A percentile compares a stretch with the other conserved stretches of the same genome.
Conservation (phyloP, 2,113 vertebrate genomes). For the Burhinus bistriatus region DNA sequence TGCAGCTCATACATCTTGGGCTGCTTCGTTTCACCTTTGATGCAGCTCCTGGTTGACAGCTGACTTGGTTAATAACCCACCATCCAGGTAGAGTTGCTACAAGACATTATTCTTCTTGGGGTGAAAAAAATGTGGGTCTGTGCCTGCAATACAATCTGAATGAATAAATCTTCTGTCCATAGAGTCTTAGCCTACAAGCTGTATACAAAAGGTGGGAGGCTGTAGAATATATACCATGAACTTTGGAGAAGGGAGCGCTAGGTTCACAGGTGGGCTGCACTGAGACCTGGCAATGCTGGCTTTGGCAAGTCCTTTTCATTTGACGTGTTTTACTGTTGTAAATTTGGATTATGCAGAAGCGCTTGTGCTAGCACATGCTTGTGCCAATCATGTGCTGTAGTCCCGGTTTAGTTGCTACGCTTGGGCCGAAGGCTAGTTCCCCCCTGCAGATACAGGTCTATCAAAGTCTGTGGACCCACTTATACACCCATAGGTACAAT, state of each 20-base stretch:
- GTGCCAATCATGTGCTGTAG: slow-evolving; percentile 29
- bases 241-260: neutral
- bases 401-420: neutral
- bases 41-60: neutral
- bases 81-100: neutral
- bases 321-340: neutral
- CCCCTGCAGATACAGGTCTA: neutral
- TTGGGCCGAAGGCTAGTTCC: neutral
- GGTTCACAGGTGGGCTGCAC: neutral
- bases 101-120: neutral
- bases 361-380: neutral
- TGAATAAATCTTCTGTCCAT: neutral
- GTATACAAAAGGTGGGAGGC: neutral
- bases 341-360: slow-evolving; percentile 7
- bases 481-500: neutral
- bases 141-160: neutral
- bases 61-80: neutral
- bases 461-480: neutral
- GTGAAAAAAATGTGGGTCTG: neutral
- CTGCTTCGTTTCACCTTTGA: neutral
- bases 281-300: neutral
- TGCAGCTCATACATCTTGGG: neutral
- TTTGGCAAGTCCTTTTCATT: neutral
- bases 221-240: fast-evolving
- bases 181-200: neutral